Evolutionary conservation across 2,888 invertebrate genomes (phyloP).

Genomic region (Drymonia ruficornis): DNA sequence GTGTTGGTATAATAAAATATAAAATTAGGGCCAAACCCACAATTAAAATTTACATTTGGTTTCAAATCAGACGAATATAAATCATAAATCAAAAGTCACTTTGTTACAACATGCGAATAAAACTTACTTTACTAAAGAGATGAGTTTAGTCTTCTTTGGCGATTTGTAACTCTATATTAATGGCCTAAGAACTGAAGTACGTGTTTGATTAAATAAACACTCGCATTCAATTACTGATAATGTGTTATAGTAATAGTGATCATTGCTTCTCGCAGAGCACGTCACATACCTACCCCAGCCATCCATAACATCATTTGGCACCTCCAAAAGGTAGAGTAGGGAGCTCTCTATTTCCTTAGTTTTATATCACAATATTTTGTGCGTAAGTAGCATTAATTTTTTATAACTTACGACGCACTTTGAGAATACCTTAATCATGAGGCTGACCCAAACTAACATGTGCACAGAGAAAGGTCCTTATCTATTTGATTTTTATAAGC

Average conservation of each 20-base stretch:
- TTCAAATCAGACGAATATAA: background rate
- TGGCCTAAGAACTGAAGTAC: background rate
- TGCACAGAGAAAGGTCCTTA: background rate
- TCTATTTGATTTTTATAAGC: background rate
- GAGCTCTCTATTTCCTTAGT: background rate
- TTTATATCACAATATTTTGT: conserved; percentile 3
- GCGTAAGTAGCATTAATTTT: background rate
- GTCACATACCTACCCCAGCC: background rate
- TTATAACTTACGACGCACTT: background rate
- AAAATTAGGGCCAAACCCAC: too few relatives aligned
- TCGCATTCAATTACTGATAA: background rate
- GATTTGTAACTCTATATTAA: background rate
- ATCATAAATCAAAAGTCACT: background rate
- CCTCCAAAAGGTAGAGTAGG: background rate
- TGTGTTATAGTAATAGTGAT: background rate
- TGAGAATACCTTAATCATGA: background rate
- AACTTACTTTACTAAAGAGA: background rate
- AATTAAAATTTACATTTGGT: background rate
- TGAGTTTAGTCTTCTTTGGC: conserved; percentile 1
- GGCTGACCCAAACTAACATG: background rate
- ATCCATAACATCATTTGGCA: background rate
- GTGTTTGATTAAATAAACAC: background rate
- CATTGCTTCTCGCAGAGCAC: background rate
- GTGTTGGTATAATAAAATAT: too few relatives aligned
- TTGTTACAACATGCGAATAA: background rate